Conservation (phyloP, 1,140 invertebrate genomes). For the Lerema accius region DNA sequence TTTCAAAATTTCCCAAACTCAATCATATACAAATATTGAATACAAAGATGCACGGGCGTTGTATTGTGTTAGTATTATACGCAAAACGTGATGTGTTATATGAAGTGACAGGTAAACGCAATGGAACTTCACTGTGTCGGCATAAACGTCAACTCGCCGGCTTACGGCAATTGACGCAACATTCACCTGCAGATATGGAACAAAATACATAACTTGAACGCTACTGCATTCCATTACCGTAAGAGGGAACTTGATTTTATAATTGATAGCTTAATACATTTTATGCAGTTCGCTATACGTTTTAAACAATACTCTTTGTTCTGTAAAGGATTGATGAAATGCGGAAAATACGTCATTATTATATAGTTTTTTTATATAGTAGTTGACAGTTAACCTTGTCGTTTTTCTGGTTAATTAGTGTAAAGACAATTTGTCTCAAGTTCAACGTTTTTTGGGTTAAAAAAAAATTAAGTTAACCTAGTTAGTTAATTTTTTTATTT, state of each 20-base stretch:
- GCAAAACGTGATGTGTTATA: constrained; percentile 41
- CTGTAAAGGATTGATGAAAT: constrained; percentile 32
- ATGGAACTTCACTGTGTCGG: constrained; percentile 25
- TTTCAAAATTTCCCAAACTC: no score
- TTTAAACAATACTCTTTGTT: constrained; percentile 47
- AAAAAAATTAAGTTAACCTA: no score
- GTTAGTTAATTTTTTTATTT: no score
- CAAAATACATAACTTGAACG: constrained; percentile 57
- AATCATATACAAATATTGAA: no score
- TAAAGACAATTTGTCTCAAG: background rate
- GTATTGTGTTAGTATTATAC: no score
- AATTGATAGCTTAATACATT: constrained; percentile 27
- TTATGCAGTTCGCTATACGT: constrained; percentile 32
- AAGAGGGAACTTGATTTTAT: constrained; percentile 38
- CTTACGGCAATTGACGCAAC: constrained; percentile 64
- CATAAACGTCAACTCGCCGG: constrained; percentile 38
- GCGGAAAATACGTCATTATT: constrained; percentile 34
- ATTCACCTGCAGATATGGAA: constrained; percentile 62
- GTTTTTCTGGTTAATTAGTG: background rate
- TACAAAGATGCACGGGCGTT: no score
- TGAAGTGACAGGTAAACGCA: constrained; percentile 57
- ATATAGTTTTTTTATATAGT: background rate
- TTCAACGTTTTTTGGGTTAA: no score
- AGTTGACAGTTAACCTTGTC: constrained; percentile 16
- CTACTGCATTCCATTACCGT: constrained; percentile 61